A percentile compares a stretch with the other conserved stretches of the same genome.
These are phyloP conservation scores for Sarcophaga carnaria DNA, from an alignment of 2,888 invertebrate species.

Conservation along the genomic window DNA sequence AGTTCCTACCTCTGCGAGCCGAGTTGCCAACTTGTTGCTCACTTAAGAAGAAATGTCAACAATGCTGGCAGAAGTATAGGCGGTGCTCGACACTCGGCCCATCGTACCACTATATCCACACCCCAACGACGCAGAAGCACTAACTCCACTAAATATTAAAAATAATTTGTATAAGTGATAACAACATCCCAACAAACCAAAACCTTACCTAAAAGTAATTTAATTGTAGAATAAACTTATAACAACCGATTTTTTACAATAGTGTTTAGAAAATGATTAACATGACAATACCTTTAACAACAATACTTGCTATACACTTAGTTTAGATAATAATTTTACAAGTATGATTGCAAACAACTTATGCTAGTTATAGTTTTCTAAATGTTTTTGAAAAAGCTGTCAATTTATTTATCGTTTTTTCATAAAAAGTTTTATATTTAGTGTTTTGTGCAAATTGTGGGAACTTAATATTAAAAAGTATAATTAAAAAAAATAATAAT, in stretches of 20 bases:
- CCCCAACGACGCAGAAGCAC: too few relatives aligned
- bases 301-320: constrained; percentile 9
- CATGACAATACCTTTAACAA: background rate
- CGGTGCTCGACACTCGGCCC: too few relatives aligned
- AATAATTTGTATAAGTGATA: too few relatives aligned
- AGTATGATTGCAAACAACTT: constrained; percentile 2
- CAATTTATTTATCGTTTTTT: constrained; percentile 24
- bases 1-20: too few relatives aligned
- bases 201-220: background rate
- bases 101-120: too few relatives aligned
- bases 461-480: constrained; percentile 11
- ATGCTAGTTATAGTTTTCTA: background rate
- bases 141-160: too few relatives aligned
- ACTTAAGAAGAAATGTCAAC: too few relatives aligned
- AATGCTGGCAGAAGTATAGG: too few relatives aligned
- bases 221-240: constrained; percentile 4
- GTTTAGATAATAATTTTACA: constrained; percentile 13
- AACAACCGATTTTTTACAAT: background rate
- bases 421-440: constrained; percentile 17
- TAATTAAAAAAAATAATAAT: background rate
- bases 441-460: constrained; percentile 26
- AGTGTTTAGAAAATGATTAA: background rate
- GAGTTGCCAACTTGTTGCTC: too few relatives aligned
- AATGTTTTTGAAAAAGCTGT: constrained; percentile 3
- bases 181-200: constrained; percentile 9